phyloP scores from a whole-genome alignment of 1,140 invertebrate genomes.

The Hyposmocoma kahamanoa region DNA sequence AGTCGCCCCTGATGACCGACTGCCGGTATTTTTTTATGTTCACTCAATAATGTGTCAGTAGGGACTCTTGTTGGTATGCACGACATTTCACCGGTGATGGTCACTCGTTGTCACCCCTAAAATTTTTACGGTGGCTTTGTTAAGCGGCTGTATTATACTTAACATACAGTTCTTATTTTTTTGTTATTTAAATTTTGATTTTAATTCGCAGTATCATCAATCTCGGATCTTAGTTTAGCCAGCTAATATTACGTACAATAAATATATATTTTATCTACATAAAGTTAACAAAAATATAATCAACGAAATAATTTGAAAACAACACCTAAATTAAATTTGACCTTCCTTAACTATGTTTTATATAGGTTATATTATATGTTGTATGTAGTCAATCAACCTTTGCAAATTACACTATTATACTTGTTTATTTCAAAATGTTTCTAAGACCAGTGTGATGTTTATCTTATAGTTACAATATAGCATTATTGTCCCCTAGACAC shows the following conservation, averaged over 20 bases:
- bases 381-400: too few species aligned
- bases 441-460: too few species aligned
- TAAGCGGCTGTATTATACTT: neutral
- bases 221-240: too few species aligned
- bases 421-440: too few species aligned
- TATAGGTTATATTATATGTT: too few species aligned
- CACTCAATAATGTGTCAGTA: constrained; percentile 35
- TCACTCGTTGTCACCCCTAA: constrained; percentile 19
- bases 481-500: neutral
- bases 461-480: too few species aligned
- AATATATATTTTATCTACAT: neutral
- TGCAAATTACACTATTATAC: too few species aligned
- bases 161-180: too few species aligned
- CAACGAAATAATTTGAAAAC: neutral
- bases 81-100: constrained; percentile 11
- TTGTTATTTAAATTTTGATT: neutral
- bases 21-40: constrained; percentile 21
- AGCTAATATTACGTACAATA: too few species aligned
- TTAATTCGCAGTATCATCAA: too few species aligned
- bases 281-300: neutral
- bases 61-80: constrained; percentile 21
- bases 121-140: constrained; percentile 11
- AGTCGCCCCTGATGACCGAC: constrained; percentile 1
- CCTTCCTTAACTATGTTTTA: too few species aligned
- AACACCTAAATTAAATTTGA: neutral